These are phyloP conservation scores for Ceratitis capitata DNA, from an alignment of 1,140 invertebrate species.

Conservation along the genomic window DNA sequence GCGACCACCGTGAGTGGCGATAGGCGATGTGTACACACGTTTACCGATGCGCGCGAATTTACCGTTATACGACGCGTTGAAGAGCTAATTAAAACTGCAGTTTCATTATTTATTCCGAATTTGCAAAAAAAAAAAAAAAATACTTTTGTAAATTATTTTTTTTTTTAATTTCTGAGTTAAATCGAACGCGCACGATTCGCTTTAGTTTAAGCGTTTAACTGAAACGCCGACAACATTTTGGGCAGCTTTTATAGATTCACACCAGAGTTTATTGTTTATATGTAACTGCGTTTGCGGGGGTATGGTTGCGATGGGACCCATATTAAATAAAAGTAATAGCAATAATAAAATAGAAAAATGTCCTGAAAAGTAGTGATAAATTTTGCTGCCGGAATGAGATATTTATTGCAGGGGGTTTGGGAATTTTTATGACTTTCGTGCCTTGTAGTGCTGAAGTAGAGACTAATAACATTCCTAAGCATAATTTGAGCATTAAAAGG, in stretches of 20 bases:
- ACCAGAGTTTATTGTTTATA: neutral
- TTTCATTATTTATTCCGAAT: neutral
- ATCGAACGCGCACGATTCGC: neutral
- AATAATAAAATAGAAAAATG: neutral
- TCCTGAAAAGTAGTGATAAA: neutral
- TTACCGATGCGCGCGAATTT: neutral
- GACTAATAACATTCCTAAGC: neutral
- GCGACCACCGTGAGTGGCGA: neutral
- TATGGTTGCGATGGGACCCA: slow-evolving; percentile 28
- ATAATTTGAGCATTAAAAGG: slow-evolving; percentile 21
- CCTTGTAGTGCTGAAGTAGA: neutral
- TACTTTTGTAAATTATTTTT: neutral
- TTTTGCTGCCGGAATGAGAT: neutral
- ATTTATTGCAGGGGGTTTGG: neutral
- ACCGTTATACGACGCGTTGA: neutral
- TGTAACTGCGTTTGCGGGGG: neutral
- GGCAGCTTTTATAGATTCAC: slow-evolving; percentile 60
- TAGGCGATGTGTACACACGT: neutral
- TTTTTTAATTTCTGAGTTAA: neutral
- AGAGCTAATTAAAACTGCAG: neutral
- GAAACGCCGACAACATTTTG: neutral
- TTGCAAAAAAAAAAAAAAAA: too few species aligned
- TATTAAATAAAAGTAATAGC: too few species aligned
- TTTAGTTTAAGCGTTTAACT: neutral
- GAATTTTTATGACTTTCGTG: neutral